Evolutionary conservation across 2,797 vertebrate genomes (phyloP).

Genomic region (Melanogrammus aeglefinus): DNA sequence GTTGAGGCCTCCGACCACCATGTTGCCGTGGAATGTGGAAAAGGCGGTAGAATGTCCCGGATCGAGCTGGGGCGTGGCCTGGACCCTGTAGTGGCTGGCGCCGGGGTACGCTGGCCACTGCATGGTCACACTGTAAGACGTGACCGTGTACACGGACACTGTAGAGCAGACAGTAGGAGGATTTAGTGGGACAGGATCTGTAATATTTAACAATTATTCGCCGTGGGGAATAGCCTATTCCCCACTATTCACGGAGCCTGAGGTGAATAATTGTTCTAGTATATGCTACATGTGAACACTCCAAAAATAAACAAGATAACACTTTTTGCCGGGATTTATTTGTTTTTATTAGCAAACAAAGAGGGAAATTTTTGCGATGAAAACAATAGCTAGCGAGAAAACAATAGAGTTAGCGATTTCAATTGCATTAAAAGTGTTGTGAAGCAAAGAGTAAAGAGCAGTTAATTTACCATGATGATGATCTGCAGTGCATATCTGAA

Average conservation of each 20-base stretch:
- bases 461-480: slow-evolving; percentile 71
- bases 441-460: slow-evolving; percentile 13
- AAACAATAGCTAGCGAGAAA: no score
- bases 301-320: no score
- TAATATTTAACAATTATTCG: neutral
- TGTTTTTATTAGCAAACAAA: no score
- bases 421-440: neutral
- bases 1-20: slow-evolving; percentile 73
- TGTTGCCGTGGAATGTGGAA: slow-evolving; percentile 67
- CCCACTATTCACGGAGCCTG: no score
- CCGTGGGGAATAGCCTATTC: no score
- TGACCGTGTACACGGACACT: slow-evolving; percentile 74
- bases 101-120: slow-evolving; percentile 65
- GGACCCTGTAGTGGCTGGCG: slow-evolving; percentile 77
- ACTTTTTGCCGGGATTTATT: no score
- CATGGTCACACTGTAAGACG: slow-evolving; percentile 77
- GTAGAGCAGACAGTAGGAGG: slow-evolving; percentile 27
- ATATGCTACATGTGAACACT: no score
- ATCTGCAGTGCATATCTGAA: slow-evolving; percentile 75
- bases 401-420: no score
- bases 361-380: no score
- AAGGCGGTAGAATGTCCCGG: slow-evolving; percentile 50
- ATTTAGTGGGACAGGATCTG: neutral
- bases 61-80: slow-evolving; percentile 68
- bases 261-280: no score